phyloP scores from a whole-genome alignment of 2,113 vertebrate species.

The Caranx melampygus region DNA sequence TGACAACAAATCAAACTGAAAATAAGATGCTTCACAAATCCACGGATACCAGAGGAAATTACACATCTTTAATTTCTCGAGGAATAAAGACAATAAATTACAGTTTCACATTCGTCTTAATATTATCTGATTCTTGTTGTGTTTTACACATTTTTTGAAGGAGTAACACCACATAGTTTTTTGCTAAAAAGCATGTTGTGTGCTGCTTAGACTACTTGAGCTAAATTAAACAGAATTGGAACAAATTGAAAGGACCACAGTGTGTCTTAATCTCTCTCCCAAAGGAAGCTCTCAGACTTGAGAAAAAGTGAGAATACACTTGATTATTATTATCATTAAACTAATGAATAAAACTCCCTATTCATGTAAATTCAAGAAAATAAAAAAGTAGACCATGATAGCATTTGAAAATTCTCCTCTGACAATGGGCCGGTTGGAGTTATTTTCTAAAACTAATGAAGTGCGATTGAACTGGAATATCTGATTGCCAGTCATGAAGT shows the following conservation, averaged over 20 bases:
- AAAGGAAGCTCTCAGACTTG: background rate
- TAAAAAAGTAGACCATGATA: background rate
- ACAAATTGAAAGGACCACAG: background rate
- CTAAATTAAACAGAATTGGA: no score
- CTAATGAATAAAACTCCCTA: background rate
- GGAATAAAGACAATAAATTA: background rate
- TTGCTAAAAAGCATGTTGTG: no score
- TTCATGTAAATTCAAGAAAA: constrained; percentile 12
- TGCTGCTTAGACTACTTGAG: no score
- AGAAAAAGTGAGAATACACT: background rate
- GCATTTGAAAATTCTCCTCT: background rate
- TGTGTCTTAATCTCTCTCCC: constrained; percentile 2
- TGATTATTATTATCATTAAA: background rate
- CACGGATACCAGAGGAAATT: constrained; percentile 2
- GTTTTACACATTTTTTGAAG: background rate
- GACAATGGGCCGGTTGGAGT: background rate
- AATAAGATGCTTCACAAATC: background rate
- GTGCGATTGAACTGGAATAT: background rate
- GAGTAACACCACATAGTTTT: background rate
- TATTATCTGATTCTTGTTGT: background rate
- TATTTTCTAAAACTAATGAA: constrained; percentile 1
- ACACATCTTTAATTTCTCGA: constrained; percentile 13
- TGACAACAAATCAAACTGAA: no score
- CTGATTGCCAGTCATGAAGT: background rate
- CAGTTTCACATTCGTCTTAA: background rate